These are phyloP conservation scores for Onychomys arenicola DNA, from an alignment of 2,797 vertebrate species.

Conservation along the genomic window DNA sequence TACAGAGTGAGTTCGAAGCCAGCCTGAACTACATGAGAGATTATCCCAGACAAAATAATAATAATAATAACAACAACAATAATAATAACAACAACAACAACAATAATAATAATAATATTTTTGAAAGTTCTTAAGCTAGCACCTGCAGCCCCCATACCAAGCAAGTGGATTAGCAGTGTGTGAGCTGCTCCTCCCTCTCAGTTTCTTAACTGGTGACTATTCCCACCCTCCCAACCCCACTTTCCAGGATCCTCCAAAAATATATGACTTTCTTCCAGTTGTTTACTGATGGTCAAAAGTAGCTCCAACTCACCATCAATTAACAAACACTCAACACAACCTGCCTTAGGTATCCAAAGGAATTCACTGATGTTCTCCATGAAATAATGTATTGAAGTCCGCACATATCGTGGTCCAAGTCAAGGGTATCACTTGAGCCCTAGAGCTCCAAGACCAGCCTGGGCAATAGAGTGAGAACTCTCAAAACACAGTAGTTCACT, in stretches of 20 bases:
- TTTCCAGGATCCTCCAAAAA: neutral
- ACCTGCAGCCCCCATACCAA: neutral
- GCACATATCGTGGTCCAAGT: neutral
- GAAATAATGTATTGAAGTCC: neutral
- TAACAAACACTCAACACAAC: conserved; percentile 21
- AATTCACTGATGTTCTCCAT: neutral
- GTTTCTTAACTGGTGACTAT: neutral
- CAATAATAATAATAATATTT: neutral
- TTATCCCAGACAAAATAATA: neutral
- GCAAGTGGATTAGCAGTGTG: neutral
- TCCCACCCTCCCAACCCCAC: neutral
- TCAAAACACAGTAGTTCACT: neutral
- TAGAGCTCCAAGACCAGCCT: neutral
- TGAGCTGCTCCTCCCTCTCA: conserved; percentile 18
- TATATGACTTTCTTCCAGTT: conserved; percentile 44
- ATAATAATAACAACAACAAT: neutral
- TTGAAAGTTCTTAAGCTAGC: conserved; percentile 33
- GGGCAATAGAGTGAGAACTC: neutral
- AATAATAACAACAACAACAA: neutral
- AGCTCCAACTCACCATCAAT: conserved; percentile 47
- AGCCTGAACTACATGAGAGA: neutral
- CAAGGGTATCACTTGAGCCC: neutral
- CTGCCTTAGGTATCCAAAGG: neutral
- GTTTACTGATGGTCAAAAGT: conserved; percentile 53
- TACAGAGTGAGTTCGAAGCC: neutral